A percentile compares a stretch with the other conserved stretches of the same genome.
Evolutionary conservation across 2,888 invertebrate species (phyloP).

Genomic region (Diabrotica balteata): DNA sequence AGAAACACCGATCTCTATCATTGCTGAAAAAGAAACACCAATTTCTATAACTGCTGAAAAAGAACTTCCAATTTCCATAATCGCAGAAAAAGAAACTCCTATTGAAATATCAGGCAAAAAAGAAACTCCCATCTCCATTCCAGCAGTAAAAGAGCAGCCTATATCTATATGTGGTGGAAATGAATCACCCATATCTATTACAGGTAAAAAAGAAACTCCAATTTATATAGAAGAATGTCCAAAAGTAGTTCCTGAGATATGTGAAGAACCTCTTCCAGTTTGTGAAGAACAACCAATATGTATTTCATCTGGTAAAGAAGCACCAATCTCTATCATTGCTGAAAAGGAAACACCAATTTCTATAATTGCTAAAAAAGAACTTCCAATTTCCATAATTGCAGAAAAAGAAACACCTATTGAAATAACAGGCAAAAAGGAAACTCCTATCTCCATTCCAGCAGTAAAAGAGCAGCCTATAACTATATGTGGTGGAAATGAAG

Average conservation of each 20-base stretch:
- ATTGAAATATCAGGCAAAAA: neutral
- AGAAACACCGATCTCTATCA: neutral
- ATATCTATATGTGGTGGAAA: neutral
- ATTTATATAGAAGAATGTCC: too few relatives aligned
- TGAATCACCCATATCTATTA: neutral
- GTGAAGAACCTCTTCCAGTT: too few relatives aligned
- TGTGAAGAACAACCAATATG: too few relatives aligned
- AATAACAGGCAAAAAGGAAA: neutral
- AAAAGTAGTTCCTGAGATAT: too few relatives aligned
- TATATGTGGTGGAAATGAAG: too few relatives aligned
- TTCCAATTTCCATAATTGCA: neutral
- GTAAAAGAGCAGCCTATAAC: too few relatives aligned
- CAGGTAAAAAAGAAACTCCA: too few relatives aligned
- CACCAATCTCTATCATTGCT: too few relatives aligned
- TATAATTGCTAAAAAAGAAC: neutral
- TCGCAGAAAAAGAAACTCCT: neutral
- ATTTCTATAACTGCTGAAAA: neutral
- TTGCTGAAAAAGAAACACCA: neutral
- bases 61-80: neutral
- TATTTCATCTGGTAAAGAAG: too few relatives aligned
- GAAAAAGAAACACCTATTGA: neutral
- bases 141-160: neutral
- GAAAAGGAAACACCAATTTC: conserved; percentile 4
- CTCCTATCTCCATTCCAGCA: neutral
- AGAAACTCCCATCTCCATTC: neutral